Evolutionary conservation across 1,140 invertebrate species (phyloP), one percentile per base, ranked within the genome.

Genomic region (Zaprionus ornatus): DNA sequence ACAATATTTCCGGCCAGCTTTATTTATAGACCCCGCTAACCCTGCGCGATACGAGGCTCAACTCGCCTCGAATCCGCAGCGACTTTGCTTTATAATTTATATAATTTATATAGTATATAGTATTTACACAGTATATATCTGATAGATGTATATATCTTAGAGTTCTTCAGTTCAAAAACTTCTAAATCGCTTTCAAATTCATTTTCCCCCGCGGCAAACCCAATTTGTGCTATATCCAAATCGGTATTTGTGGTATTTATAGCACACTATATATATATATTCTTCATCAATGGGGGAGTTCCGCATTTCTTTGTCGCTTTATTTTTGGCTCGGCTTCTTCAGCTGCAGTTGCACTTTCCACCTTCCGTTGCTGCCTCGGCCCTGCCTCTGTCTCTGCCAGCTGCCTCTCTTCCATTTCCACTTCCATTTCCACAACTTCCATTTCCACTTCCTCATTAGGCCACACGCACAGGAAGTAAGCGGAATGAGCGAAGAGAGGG

Each of bases 381-480:
- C 50, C 9, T 27, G 29, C 7, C 50, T 37, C 15, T 63, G 45
- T 29, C 13, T 35, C 23, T 48, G 37, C 29, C 69, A 72, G 21
- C 37, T 61, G 42, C 13, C 23, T 52, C 19, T 15, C 12, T 64
- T 40, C 37, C 40, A 74, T 15, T 62, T 76, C 32, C 80, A 79
- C 63, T 82, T 71, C 62, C 78, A 82, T 64, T 67, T 67, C 66
- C 80, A 79, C 48, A 3, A 32, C 59, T 62, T 68, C 71, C 71
- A 74, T 54, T 79, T 83, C 69, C 73, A 86, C 77, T 86, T 86
- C 83, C 83, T 83, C 83, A 86, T 86, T 88, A 88, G 83, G 66
- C 77, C 63, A 69, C 70, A 88, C 84, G 83, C 83, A 90, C 85
- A 83, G 85, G 85, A 88, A 88, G 85, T 88, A 72, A 82, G 60